Conservation (phyloP, 2,888 invertebrate genomes). For the Myopa testacea region DNA sequence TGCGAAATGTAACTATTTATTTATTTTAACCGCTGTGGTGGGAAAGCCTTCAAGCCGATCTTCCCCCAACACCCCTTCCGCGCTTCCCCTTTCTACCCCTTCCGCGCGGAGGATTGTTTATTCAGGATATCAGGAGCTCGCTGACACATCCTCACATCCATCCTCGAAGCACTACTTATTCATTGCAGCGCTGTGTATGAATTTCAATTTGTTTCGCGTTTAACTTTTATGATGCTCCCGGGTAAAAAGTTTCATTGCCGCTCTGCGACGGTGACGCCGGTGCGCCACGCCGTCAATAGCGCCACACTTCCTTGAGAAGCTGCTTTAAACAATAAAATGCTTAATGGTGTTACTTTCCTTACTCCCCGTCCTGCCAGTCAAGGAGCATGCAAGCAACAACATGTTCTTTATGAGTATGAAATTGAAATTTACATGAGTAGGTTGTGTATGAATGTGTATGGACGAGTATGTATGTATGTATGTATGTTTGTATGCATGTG, state of each 20-base stretch:
- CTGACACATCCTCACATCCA: background rate
- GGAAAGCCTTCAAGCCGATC: too few relatives aligned
- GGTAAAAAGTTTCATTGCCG: background rate
- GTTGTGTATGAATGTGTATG: background rate
- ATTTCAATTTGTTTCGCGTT: slow-evolving; percentile 37
- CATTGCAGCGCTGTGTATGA: slow-evolving; percentile 30
- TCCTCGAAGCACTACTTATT: slow-evolving; percentile 20
- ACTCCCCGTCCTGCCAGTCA: background rate
- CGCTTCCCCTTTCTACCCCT: background rate
- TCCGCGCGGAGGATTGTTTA: background rate
- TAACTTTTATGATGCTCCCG: slow-evolving; percentile 31
- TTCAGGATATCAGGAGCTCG: slow-evolving; percentile 8
- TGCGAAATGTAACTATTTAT: slow-evolving; percentile 3
- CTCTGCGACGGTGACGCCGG: slow-evolving; percentile 5
- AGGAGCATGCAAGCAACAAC: background rate
- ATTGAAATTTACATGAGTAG: slow-evolving; percentile 1
- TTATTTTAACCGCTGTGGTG: background rate
- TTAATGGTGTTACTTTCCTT: slow-evolving; percentile 29
- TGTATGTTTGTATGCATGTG: background rate
- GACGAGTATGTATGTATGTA: background rate
- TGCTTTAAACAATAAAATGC: slow-evolving; percentile 30
- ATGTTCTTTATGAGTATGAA: slow-evolving; percentile 19
- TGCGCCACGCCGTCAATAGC: background rate
- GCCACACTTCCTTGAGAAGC: slow-evolving; percentile 9
- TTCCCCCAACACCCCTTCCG: background rate